Base-by-base conservation (phyloP, 2,888 invertebrate species). In the Adela reaumurella region DNA sequence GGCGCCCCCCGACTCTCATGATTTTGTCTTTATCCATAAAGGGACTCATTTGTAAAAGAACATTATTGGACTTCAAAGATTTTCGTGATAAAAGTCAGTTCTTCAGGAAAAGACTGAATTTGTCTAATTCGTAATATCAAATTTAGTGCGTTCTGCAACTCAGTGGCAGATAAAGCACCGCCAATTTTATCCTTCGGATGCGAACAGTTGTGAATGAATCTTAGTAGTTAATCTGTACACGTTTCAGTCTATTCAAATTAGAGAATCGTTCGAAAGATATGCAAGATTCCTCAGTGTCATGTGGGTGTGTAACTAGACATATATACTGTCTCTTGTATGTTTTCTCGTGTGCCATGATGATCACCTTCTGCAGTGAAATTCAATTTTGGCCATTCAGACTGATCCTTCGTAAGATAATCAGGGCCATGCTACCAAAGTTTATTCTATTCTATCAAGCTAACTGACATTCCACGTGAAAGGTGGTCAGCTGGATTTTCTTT, bases 401-500 rank as follows among this genome's bases (percentile, higher is more conserved):
- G 19, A 19, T 45, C 20, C 19, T 35, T n/a, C 14, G 16, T 10
- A 19, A 46, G 19, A 46, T 46, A 49, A 2, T 2, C 3, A 18
- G 54, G 51, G 35, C 50, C 50, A 48, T 49, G 51, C 50, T 55
- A 53, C 53, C 55, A 55, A 3, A 55, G 18, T 11, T 19, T 5
- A 10, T 17, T 47, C 17, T n/a, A 3, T 35, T 47, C 29, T 46
- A 53, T 44, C 1, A 10, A 28, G 48, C 51, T 51, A 48, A 51
- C 49, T 17, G 42, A 52, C 17, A 52, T 28, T 18, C 55, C 55
- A 10, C 55, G 50, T 29, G 55, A 54, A 47, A 50, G 46, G 3
- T 52, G 48, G 35, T 55, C 54, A 3, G 52, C 55, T 2, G 52
- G 55, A 42, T 55, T 56, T 4, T 52, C 51, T 14, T 47, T 45